Percentiles rank a stretch among this genome's conserved stretches.
Conservation (phyloP, 2,888 invertebrate species). For the Pammene aurita region DNA sequence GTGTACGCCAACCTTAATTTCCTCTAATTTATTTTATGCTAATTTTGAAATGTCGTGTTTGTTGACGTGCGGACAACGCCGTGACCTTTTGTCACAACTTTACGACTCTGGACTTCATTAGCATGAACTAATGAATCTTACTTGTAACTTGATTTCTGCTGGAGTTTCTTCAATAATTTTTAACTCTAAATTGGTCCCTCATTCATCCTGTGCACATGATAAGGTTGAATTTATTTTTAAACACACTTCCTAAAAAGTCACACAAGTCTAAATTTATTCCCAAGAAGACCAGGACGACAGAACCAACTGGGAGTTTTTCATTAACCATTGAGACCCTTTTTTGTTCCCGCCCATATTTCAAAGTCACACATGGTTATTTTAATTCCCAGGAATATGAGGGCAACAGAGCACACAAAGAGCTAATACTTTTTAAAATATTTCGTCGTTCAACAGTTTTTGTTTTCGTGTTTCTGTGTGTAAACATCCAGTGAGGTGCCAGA, state of each 20-base stretch:
- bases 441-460: slow-evolving; percentile 10
- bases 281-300: slow-evolving; percentile 42
- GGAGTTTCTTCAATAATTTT: slow-evolving; percentile 25
- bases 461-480: slow-evolving; percentile 3
- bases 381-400: slow-evolving; percentile 54
- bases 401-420: slow-evolving; percentile 45
- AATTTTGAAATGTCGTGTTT: slow-evolving; percentile 51
- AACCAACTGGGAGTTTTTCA: slow-evolving; percentile 4
- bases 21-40: slow-evolving; percentile 58
- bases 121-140: slow-evolving; percentile 39
- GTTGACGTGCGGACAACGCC: slow-evolving; percentile 31
- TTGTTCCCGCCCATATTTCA: slow-evolving; percentile 28
- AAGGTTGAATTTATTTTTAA: not conserved
- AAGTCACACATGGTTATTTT: slow-evolving; percentile 46
- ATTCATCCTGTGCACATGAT: slow-evolving; percentile 14
- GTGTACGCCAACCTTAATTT: slow-evolving; percentile 54
- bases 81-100: slow-evolving; percentile 38
- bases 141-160: slow-evolving; percentile 35
- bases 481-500: not conserved
- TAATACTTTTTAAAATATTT: slow-evolving; percentile 15
- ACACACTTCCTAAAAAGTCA: not conserved
- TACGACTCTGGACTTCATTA: slow-evolving; percentile 37
- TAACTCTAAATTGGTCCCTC: slow-evolving; percentile 29
- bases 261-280: slow-evolving; percentile 40
- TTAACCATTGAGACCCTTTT: slow-evolving; percentile 12